phyloP scores from a whole-genome alignment of 2,797 vertebrate genomes.

The Mycteria americana region DNA sequence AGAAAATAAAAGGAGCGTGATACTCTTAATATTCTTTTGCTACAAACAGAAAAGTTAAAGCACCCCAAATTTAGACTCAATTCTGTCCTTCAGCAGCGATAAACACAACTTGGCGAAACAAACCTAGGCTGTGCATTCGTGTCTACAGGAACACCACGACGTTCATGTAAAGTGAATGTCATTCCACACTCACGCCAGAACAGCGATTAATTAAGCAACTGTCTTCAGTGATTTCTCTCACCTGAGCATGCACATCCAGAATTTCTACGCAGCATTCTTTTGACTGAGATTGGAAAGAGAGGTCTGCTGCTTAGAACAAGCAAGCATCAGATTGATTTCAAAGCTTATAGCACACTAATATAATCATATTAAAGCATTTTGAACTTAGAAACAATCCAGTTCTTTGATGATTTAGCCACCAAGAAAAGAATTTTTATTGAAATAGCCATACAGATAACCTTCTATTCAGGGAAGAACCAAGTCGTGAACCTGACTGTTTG shows the following conservation, averaged over 20 bases:
- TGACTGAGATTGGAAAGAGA: neutral
- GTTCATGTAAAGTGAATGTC: neutral
- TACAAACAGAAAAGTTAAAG: neutral
- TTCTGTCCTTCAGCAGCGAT: neutral
- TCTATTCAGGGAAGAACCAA: neutral
- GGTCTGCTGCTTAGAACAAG: neutral
- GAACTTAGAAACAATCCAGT: neutral
- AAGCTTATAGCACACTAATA: neutral
- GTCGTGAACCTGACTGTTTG: neutral
- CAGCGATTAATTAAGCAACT: slow-evolving; percentile 26
- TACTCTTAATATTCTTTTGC: neutral
- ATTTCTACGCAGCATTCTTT: neutral
- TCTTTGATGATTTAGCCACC: neutral
- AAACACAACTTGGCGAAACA: neutral
- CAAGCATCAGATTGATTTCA: neutral
- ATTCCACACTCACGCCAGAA: neutral
- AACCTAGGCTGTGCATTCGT: neutral
- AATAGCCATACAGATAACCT: neutral
- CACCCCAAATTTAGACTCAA: neutral
- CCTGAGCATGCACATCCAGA: neutral
- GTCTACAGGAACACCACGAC: neutral
- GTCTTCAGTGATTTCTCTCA: neutral
- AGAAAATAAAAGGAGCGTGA: neutral
- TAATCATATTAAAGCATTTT: neutral
- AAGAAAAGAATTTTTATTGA: neutral